phyloP scores from a whole-genome alignment of 1,140 invertebrate genomes.

The Brachionus sp. region DNA sequence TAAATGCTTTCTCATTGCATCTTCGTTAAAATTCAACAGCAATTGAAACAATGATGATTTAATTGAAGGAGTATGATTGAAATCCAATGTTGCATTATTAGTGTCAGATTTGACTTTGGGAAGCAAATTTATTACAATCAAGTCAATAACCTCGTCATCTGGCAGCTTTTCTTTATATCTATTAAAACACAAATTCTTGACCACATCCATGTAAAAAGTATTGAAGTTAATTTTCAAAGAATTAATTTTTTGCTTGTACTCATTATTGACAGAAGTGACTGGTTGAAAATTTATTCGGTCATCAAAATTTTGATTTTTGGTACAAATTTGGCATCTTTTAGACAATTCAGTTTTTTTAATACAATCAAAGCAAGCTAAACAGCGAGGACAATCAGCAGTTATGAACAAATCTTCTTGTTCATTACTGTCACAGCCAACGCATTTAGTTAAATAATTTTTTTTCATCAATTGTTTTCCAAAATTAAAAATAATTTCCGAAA shows the following conservation, averaged over 20 bases:
- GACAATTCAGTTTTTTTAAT: neutral
- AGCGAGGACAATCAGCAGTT: neutral
- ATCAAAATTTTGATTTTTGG: neutral
- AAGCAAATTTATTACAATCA: neutral
- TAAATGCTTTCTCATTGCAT: neutral
- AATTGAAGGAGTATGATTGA: neutral
- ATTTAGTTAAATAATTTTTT: neutral
- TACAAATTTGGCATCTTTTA: neutral
- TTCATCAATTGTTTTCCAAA: neutral
- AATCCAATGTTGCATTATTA: neutral
- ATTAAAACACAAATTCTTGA: constrained; percentile 18
- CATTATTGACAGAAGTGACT: neutral
- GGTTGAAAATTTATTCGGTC: neutral
- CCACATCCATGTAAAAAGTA: neutral
- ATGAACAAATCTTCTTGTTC: neutral
- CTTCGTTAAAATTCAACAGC: neutral
- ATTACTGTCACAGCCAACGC: neutral
- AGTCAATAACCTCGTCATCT: constrained; percentile 7
- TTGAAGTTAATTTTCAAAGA: neutral
- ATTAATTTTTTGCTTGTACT: neutral
- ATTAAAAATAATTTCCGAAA: neutral
- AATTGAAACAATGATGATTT: constrained; percentile 23
- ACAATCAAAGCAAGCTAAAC: neutral
- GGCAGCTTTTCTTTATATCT: neutral
- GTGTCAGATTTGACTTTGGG: neutral